Evolutionary conservation across 2,888 invertebrate species (phyloP), one percentile per base, ranked within the genome.

Genomic region (Andrena dorsata): DNA sequence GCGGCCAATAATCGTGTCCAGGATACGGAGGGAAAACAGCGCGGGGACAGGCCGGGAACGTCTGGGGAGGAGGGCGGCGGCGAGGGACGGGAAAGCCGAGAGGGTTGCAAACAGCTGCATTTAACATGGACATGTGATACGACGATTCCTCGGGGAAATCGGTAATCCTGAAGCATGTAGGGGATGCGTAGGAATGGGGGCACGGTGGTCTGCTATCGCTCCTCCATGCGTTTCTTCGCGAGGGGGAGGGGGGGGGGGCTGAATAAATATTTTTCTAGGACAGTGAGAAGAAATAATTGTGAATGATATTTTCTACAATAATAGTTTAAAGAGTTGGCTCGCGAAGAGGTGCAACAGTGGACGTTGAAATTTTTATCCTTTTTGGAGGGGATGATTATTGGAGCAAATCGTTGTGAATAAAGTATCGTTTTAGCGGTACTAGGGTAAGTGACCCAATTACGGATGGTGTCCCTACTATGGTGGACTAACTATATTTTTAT

Each of bases 1-100:
- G 82, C 84, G 63, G 76, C 75, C 84, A 84, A 86, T 82, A 86
- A 86, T 77, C 78, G 76, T 60, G 80, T 23, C 56, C 66, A 66
- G 63, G 49, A 53, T 26, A 84, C 80, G 47, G 76, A 28, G 58
- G 32, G 28, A 70, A 61, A 71, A 32, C 60, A 63, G 51, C 51
- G 23, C 13, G 30, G 20, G 16, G 32, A 26, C 16, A 26, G 35
- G 53, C 32, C 26, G 53, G 3, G 28, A 61, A 26, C 51, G 28
- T 63, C 6, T 32, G 16, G 32, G 26, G 20, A 4, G 41, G 13
- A 64, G 6, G 13, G 4, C 4, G 5, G 6, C 23, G 23, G 10
- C 56, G 10, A 56, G 23, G 41, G 41, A 41, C 16, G 41, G 41
- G 41, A 16, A 16, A 41, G 41, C 41, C 41, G 56, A 56, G 23